phyloP scores from a whole-genome alignment of 2,113 vertebrate genomes.

The Atractosteus spatula region DNA sequence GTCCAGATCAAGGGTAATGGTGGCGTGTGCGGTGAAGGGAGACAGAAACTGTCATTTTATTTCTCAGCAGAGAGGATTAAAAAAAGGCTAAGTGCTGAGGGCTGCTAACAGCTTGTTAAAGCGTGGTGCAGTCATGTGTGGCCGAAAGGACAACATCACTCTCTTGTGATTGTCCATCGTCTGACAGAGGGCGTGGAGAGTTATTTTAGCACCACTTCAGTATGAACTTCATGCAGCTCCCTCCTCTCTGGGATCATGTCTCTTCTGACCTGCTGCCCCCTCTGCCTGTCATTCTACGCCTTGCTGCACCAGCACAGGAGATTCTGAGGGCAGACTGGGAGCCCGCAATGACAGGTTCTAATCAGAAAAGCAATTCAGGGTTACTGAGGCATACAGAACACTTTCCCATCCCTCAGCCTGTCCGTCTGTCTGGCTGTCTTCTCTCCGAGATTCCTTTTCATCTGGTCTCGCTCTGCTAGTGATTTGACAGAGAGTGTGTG shows the following conservation, averaged over 20 bases:
- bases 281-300: neutral
- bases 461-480: neutral
- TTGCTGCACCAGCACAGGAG: neutral
- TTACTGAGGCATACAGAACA: conserved; percentile 8
- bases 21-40: too few relatives aligned
- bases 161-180: neutral
- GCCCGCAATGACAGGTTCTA: neutral
- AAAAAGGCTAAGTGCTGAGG: too few relatives aligned
- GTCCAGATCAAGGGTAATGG: too few relatives aligned
- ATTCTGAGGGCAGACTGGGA: neutral
- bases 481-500: neutral
- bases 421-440: neutral
- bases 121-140: too few relatives aligned
- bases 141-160: too few relatives aligned
- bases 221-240: neutral
- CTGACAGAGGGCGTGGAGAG: neutral
- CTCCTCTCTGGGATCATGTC: neutral
- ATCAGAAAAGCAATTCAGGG: conserved; percentile 11
- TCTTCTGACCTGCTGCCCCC: neutral
- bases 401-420: neutral
- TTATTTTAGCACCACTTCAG: neutral
- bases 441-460: neutral
- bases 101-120: too few relatives aligned
- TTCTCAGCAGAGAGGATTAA: too few relatives aligned
- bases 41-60: too few relatives aligned